phyloP scores from a whole-genome alignment of 2,888 invertebrate genomes.

The Loripinus fragilis region DNA sequence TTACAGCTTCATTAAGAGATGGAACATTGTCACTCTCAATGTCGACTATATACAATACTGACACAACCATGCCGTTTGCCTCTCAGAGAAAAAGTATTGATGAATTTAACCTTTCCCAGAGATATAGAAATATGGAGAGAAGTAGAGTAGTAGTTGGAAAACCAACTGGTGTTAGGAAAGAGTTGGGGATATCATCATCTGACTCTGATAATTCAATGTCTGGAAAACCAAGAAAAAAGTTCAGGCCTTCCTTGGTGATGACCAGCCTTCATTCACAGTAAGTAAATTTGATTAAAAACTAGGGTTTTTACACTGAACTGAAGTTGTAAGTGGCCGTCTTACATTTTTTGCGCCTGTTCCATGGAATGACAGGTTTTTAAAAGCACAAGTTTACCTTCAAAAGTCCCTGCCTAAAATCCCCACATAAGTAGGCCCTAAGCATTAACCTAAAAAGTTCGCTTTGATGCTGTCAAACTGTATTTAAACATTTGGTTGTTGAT shows the following conservation, averaged over 20 bases:
- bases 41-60: slow-evolving; percentile 65
- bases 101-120: slow-evolving; percentile 62
- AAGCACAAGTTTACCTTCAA: too few relatives aligned
- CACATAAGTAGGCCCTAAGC: too few relatives aligned
- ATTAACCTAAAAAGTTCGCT: too few relatives aligned
- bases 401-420: too few relatives aligned
- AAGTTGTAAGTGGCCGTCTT: too few relatives aligned
- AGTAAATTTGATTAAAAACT: too few relatives aligned
- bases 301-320: too few relatives aligned
- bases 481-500: too few relatives aligned
- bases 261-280: slow-evolving; percentile 76
- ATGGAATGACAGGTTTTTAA: too few relatives aligned
- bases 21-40: slow-evolving; percentile 65
- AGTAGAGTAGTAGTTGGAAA: slow-evolving; percentile 23
- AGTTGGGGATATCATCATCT: slow-evolving; percentile 16
- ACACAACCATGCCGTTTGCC: slow-evolving; percentile 51
- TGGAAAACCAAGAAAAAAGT: slow-evolving; percentile 54
- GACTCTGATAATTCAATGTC: slow-evolving; percentile 52
- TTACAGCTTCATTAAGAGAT: slow-evolving; percentile 53
- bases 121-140: slow-evolving; percentile 27
- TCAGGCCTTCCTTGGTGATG: slow-evolving; percentile 71
- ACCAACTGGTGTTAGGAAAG: slow-evolving; percentile 20
- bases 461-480: too few relatives aligned
- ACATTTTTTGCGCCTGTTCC: too few relatives aligned
- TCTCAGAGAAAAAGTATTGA: slow-evolving; percentile 66